These are phyloP conservation scores for Apis mellifera DNA, from an alignment of 1,140 invertebrate genomes.

Conservation along the genomic window DNA sequence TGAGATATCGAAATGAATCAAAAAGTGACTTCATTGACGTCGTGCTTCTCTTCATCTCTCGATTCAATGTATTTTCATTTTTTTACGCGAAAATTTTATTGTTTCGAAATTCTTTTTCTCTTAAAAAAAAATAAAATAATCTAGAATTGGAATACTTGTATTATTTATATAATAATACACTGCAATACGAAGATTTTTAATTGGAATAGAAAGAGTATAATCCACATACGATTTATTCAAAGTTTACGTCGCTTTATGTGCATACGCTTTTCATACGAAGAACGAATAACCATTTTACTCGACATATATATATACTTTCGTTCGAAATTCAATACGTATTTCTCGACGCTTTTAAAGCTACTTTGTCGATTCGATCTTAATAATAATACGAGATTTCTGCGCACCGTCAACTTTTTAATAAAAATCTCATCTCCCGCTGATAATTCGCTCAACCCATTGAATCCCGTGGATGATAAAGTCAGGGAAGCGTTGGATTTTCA, in stretches of 20 bases:
- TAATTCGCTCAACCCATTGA: background rate
- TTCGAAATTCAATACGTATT: conserved; percentile 5
- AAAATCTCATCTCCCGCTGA: background rate
- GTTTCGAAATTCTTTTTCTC: too few relatives aligned
- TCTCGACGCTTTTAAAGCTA: background rate
- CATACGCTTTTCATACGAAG: background rate
- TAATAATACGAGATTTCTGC: background rate
- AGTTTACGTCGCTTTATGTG: background rate
- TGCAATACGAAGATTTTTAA: too few relatives aligned
- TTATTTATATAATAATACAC: too few relatives aligned
- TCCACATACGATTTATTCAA: background rate
- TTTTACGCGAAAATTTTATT: too few relatives aligned
- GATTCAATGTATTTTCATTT: too few relatives aligned
- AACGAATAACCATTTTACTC: conserved; percentile 10
- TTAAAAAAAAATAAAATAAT: too few relatives aligned
- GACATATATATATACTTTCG: background rate
- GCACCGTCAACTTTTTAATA: background rate
- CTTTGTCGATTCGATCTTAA: conserved; percentile 7
- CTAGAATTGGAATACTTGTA: too few relatives aligned
- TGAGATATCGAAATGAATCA: too few relatives aligned
- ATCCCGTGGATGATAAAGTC: background rate
- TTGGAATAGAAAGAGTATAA: too few relatives aligned
- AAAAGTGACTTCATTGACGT: too few relatives aligned
- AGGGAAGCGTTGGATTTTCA: background rate
- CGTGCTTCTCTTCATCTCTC: too few relatives aligned